These are phyloP conservation scores for Bedellia somnulentella DNA, from an alignment of 2,888 invertebrate genomes.

Conservation along the genomic window DNA sequence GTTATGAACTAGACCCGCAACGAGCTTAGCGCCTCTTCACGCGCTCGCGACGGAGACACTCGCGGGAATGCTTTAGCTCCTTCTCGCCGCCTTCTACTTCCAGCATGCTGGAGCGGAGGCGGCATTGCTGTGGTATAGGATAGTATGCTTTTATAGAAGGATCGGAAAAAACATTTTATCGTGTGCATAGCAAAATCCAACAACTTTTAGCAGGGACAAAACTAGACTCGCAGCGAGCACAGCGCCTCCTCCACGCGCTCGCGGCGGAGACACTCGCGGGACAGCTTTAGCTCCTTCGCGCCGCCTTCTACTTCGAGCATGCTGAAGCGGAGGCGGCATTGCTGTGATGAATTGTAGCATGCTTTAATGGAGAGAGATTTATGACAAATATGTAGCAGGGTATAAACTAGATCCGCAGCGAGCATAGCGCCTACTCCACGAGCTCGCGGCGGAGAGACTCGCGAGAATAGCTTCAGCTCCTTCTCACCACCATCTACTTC, in stretches of 20 bases:
- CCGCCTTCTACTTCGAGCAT: conserved; percentile 41
- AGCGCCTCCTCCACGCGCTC: conserved; percentile 64
- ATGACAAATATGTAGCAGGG: too few species aligned
- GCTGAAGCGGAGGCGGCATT: conserved; percentile 34
- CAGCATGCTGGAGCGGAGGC: conserved; percentile 31
- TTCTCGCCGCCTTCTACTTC: conserved; percentile 42
- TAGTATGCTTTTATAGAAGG: too few species aligned
- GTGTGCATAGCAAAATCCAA: too few species aligned
- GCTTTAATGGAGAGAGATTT: too few species aligned
- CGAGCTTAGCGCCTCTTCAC: conserved; percentile 66
- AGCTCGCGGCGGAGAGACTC: too few species aligned
- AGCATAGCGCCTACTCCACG: too few species aligned
- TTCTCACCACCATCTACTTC: conserved; percentile 40
- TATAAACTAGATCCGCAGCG: too few species aligned
- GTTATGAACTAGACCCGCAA: too few species aligned
- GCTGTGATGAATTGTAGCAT: too few species aligned
- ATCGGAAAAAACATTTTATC: too few species aligned
- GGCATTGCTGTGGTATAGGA: conserved; percentile 49
- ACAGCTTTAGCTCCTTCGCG: conserved; percentile 24
- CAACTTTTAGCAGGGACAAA: too few species aligned
- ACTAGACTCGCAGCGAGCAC: conserved; percentile 66
- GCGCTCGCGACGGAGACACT: conserved; percentile 29
- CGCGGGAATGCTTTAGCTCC: conserved; percentile 20
- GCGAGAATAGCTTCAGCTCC: conserved; percentile 19
- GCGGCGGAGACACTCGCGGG: conserved; percentile 28